Evolutionary conservation across 2,888 invertebrate genomes (phyloP), one percentile per base, ranked within the genome.

Genomic region (Zygogramma bicolorata): DNA sequence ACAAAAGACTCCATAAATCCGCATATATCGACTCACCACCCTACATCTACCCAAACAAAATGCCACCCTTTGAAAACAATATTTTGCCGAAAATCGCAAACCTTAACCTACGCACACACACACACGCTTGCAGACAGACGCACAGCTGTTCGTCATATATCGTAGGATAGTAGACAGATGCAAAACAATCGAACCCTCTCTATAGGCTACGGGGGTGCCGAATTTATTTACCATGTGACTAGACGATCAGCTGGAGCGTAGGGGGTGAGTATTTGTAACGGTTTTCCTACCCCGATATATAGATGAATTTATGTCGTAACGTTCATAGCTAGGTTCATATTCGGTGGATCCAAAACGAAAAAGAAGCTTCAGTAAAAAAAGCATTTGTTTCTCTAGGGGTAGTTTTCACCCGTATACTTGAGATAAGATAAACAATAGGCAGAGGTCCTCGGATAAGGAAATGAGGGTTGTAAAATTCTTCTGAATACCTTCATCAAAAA

Each of bases 201-300:
- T 34, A 63, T 53, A 25, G n/a, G 49, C 61, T 49, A 74, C 71
- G 75, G 75, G 77, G 77, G 77, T 77, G 75, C 74, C 31, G 65
- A 62, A 67, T 67, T 62, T 70, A 67, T 38, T 53, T 59, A 67
- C 66, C 74, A 71, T 68, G 59, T 74, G 74, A 65, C 65, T 34
- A 31, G 59, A 15, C 60, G 60, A 29, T 8, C 31, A 20, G 31
- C 22, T 8, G n/a, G 42, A 25, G 27, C 27, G 27, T 62, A 71
- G 70, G 75, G 74, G 75, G 70, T 66, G 69, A 58, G n/a, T n/a
- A n/a, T 49, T 69, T 70, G 62, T 75, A 77, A 77, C 77, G 77
- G 77, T 77, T 75, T 75, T 77, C 62, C 68, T 38, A 73, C 65
- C 73, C 72, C 66, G 63, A 42, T 49, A 67, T 20, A 66, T 61